A percentile compares a stretch with the other conserved stretches of the same genome.
phyloP scores from a whole-genome alignment of 2,797 vertebrate species.

The Myoxocephalus aenaeus region DNA sequence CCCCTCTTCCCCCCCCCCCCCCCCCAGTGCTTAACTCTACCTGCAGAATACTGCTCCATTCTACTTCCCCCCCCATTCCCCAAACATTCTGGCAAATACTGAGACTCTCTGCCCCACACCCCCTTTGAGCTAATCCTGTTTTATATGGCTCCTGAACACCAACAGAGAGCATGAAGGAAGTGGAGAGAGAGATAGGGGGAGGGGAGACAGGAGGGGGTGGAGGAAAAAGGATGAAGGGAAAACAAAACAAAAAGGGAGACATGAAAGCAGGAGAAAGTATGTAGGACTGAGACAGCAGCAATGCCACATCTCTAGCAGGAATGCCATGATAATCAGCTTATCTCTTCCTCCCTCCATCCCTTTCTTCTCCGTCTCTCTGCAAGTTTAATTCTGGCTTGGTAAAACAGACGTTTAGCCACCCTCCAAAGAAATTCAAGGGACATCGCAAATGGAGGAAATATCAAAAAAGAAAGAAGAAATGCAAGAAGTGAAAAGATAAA shows the following conservation, averaged over 20 bases:
- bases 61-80: slow-evolving; percentile 4
- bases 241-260: slow-evolving; percentile 11
- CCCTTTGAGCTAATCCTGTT: slow-evolving; percentile 78
- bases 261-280: slow-evolving; percentile 52
- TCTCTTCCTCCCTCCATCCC: slow-evolving; percentile 46
- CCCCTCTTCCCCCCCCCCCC: not conserved
- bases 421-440: not conserved
- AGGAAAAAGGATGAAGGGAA: slow-evolving; percentile 16
- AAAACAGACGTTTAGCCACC: slow-evolving; percentile 10
- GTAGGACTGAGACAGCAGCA: slow-evolving; percentile 46
- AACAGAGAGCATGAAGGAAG: slow-evolving; percentile 52
- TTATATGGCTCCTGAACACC: slow-evolving; percentile 71
- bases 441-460: not conserved
- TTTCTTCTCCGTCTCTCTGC: slow-evolving; percentile 32
- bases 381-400: slow-evolving; percentile 24
- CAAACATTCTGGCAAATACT: slow-evolving; percentile 42
- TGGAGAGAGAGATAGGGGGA: slow-evolving; percentile 3
- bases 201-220: slow-evolving; percentile 2
- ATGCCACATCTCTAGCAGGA: slow-evolving; percentile 70
- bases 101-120: slow-evolving; percentile 22
- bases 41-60: slow-evolving; percentile 30
- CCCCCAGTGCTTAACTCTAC: not conserved
- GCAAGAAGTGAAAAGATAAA: not conserved
- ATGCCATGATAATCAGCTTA: slow-evolving; percentile 81
- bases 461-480: not conserved